These are phyloP conservation scores for Cantharis rustica DNA, from an alignment of 2,888 invertebrate species.

Conservation along the genomic window DNA sequence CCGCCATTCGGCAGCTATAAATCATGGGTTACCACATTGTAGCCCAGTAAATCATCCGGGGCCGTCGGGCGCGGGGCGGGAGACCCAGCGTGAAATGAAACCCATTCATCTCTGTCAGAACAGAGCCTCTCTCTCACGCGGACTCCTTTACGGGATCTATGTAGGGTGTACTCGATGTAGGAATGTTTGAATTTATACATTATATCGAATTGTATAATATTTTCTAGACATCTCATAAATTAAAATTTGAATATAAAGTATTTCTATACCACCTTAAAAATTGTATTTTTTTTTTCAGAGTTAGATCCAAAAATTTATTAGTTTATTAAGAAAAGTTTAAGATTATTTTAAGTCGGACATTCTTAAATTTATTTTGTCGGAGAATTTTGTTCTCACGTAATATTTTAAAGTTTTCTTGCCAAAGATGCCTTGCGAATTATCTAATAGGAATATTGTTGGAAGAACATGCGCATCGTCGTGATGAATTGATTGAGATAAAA, in stretches of 20 bases:
- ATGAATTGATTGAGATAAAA: neutral
- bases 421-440: neutral
- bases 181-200: constrained; percentile 15
- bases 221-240: neutral
- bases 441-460: neutral
- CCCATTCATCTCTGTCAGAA: constrained; percentile 58
- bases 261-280: neutral
- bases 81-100: constrained; percentile 62
- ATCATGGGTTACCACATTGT: constrained; percentile 73
- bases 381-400: neutral
- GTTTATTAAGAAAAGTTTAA: neutral
- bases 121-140: constrained; percentile 30
- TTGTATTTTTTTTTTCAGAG: neutral
- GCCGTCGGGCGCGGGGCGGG: constrained; percentile 57
- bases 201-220: neutral
- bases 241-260: neutral
- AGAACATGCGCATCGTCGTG: neutral
- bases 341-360: neutral
- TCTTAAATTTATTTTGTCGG: neutral
- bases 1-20: constrained; percentile 66
- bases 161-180: constrained; percentile 25
- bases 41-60: constrained; percentile 68
- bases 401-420: neutral
- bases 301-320: neutral
- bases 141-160: constrained; percentile 37